These are phyloP conservation scores for Noctua fimbriata DNA, from an alignment of 2,888 invertebrate genomes.

Conservation along the genomic window DNA sequence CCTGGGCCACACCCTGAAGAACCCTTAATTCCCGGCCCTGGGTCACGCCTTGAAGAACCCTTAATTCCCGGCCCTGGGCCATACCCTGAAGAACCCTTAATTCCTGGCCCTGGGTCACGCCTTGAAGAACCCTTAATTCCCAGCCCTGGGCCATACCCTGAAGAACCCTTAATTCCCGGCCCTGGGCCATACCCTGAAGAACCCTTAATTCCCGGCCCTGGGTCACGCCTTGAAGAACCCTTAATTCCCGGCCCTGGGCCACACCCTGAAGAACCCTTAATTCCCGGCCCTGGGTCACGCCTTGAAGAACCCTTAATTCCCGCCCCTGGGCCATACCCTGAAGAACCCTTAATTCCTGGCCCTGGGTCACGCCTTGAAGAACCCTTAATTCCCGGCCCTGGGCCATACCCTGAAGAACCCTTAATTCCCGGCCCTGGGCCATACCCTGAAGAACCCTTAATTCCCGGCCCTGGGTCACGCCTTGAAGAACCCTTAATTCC, in stretches of 20 bases:
- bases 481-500: neutral
- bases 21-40: neutral
- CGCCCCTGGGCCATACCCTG: neutral
- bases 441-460: neutral
- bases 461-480: neutral
- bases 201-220: neutral
- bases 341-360: neutral
- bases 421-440: neutral
- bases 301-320: neutral
- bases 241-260: neutral
- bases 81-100: neutral
- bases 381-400: neutral
- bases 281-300: neutral
- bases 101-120: neutral
- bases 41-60: neutral
- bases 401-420: neutral
- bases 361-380: neutral
- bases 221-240: neutral
- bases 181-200: neutral
- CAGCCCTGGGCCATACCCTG: neutral
- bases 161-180: neutral
- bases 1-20: neutral
- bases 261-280: neutral
- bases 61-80: neutral
- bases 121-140: neutral